Evolutionary conservation across 2,797 vertebrate genomes (phyloP).

Genomic region (Heterohyrax brucei): DNA sequence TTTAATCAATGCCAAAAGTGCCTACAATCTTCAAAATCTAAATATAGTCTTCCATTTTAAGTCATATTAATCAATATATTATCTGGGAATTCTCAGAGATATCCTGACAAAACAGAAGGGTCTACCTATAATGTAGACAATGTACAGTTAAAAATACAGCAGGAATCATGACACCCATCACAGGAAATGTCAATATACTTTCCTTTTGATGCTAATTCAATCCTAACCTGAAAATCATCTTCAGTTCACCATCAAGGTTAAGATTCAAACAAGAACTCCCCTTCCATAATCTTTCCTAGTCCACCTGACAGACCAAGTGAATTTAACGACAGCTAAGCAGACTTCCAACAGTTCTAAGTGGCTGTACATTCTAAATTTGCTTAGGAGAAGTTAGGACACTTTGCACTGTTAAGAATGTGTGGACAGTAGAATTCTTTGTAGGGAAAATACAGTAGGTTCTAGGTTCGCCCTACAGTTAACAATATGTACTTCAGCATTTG

Average conservation of each 20-base stretch:
- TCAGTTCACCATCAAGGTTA: background rate
- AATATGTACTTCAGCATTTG: background rate
- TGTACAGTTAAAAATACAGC: conserved; percentile 8
- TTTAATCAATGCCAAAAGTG: conserved; percentile 31
- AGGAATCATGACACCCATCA: conserved; percentile 31
- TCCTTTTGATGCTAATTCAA: conserved; percentile 31
- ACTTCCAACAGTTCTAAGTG: background rate
- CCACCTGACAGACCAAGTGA: background rate
- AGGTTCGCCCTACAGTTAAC: background rate
- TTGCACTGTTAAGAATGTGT: background rate
- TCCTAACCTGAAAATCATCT: conserved; percentile 27
- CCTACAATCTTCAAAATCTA: background rate
- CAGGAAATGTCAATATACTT: conserved; percentile 50
- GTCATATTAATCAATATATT: background rate
- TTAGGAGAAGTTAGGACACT: background rate
- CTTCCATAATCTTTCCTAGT: conserved; percentile 6
- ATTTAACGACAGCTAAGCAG: background rate
- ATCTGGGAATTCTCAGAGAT: conserved; percentile 19
- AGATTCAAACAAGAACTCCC: conserved; percentile 41
- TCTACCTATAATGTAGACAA: background rate
- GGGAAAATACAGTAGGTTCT: conserved; percentile 22
- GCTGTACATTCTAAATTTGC: background rate
- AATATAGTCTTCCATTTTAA: conserved; percentile 41
- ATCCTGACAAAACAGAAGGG: conserved; percentile 42
- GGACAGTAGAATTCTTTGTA: background rate